Evolutionary conservation across 2,888 invertebrate species (phyloP).

Genomic region (Ectemnius cavifrons): DNA sequence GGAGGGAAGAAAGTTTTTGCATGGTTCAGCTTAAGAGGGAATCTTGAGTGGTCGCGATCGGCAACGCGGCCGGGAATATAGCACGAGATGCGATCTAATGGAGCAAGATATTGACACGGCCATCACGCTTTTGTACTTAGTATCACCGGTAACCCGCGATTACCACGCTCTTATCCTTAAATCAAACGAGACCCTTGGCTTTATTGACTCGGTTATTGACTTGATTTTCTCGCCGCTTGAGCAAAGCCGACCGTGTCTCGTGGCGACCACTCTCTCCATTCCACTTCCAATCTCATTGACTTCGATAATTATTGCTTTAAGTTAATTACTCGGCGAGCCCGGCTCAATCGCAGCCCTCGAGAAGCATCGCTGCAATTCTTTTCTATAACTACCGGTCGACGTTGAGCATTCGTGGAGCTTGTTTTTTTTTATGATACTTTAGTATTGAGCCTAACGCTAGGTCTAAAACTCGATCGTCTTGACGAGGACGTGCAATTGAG

Average conservation of each 20-base stretch:
- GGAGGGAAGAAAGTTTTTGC: background rate
- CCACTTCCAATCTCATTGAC: slow-evolving; percentile 8
- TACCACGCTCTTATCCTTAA: slow-evolving; percentile 28
- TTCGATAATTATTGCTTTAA: slow-evolving; percentile 44
- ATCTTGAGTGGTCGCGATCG: slow-evolving; percentile 27
- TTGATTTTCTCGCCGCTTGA: slow-evolving; percentile 48
- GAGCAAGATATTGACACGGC: slow-evolving; percentile 7
- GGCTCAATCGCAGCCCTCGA: slow-evolving; percentile 14
- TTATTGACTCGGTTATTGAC: slow-evolving; percentile 60
- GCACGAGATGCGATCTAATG: slow-evolving; percentile 5
- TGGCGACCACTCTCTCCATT: slow-evolving; percentile 2
- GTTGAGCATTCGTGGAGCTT: too few species aligned
- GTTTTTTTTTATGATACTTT: too few species aligned
- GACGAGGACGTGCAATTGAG: slow-evolving; percentile 12
- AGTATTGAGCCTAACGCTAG: too few species aligned
- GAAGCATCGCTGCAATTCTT: background rate
- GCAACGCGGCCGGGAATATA: slow-evolving; percentile 17
- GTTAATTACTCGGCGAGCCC: slow-evolving; percentile 19
- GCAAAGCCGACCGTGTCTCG: slow-evolving; percentile 37
- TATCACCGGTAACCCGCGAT: slow-evolving; percentile 49
- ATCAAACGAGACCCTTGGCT: slow-evolving; percentile 42
- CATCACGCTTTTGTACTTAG: slow-evolving; percentile 44
- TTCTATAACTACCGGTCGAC: too few species aligned
- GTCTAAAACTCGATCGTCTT: too few species aligned
- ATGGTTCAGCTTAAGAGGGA: background rate